Evolutionary conservation across 2,113 vertebrate species (phyloP), one percentile per base, ranked within the genome.

Genomic region (Tapirus terrestris): DNA sequence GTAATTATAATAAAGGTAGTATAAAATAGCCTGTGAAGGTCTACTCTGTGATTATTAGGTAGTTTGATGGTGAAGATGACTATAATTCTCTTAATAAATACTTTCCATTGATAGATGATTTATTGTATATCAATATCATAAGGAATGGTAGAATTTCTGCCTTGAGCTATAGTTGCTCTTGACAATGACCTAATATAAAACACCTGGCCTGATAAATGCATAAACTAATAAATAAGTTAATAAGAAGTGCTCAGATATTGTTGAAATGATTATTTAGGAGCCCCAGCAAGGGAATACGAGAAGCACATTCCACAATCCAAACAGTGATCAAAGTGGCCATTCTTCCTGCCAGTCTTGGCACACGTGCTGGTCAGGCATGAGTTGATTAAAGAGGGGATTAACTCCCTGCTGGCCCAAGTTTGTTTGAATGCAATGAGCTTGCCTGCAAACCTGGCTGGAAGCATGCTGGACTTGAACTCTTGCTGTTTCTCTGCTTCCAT

Each of bases 331-430:
- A 98, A 99, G 98, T 97, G 77, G 0, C 31, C 92, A 51, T 97
- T 98, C 93, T 97, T 98, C 95, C 88, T 0, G 3, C 95, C 97
- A 93, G 61, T 97, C 94, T 97, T 98, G 98, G 98, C 98, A 97
- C 98, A 94, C n/a, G 48, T 7, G 58, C 53, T 12, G 21, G 95
- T 97, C 96, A 97, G 98, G 97, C 98, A 67, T 97, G 97, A 97
- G 85, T 97, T 98, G 98, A 98, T 98, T 98, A 98, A 98, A 98
- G 96, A 94, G 95, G n/a, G 96, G 98, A 99, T 99, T 99, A 99
- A 98, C 98, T 99, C 98, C 98, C 98, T 75, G 97, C 98, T 97
- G 98, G 97, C 98, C 97, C 65, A 36, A 56, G 53, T 97, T 96
- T 98, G 96, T 98, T 63, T 97, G 96, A 98, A 96, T 43, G 93